Evolutionary conservation across 2,113 vertebrate species (phyloP).

Genomic region (Gila orcuttii): DNA sequence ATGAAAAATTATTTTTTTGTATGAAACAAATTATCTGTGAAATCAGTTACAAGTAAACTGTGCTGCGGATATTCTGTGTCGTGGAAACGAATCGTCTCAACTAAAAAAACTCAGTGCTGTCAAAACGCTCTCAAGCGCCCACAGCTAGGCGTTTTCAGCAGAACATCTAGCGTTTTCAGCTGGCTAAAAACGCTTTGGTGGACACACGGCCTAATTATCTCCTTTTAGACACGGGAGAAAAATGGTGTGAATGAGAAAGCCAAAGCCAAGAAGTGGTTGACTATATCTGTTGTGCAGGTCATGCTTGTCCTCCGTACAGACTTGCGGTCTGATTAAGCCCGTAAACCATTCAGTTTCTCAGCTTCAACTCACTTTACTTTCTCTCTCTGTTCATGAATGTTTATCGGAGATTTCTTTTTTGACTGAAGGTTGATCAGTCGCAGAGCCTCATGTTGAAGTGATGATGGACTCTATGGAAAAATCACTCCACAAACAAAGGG

Average conservation of each 20-base stretch:
- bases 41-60: too few relatives aligned
- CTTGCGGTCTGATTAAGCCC: slow-evolving; percentile 16
- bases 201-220: too few relatives aligned
- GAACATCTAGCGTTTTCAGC: too few relatives aligned
- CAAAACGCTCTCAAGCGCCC: too few relatives aligned
- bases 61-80: too few relatives aligned
- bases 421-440: not conserved
- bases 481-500: slow-evolving; percentile 48
- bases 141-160: too few relatives aligned
- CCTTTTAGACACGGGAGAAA: too few relatives aligned
- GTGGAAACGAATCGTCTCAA: too few relatives aligned
- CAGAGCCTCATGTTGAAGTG: not conserved
- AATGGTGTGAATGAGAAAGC: not conserved
- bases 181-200: too few relatives aligned
- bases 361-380: slow-evolving; percentile 8
- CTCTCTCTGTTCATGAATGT: not conserved
- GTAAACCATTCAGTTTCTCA: not conserved
- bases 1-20: too few relatives aligned
- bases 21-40: too few relatives aligned
- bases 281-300: slow-evolving; percentile 1
- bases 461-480: slow-evolving; percentile 41
- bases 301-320: not conserved
- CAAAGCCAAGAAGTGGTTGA: not conserved
- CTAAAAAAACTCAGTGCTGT: too few relatives aligned
- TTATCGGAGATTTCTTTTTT: slow-evolving; percentile 4